phyloP scores from a whole-genome alignment of 1,140 invertebrate genomes.

The Diorhabda elongata region DNA sequence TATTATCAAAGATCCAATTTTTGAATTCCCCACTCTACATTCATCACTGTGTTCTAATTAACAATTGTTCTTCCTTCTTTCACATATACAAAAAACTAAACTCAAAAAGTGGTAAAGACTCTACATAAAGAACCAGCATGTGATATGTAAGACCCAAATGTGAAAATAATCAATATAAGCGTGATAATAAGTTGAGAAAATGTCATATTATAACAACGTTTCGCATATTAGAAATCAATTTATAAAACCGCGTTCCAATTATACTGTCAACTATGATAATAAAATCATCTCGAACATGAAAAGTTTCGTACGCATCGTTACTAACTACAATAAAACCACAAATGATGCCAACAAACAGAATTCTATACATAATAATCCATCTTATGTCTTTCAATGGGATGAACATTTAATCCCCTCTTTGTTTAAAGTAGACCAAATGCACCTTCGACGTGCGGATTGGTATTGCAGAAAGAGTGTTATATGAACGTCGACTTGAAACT shows the following conservation, averaged over 20 bases:
- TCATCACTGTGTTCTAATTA: too few relatives aligned
- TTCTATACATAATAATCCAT: slow-evolving; percentile 35
- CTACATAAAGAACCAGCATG: too few relatives aligned
- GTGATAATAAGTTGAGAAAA: too few relatives aligned
- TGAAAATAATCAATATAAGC: too few relatives aligned
- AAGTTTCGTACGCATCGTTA: slow-evolving; percentile 15
- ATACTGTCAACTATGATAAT: slow-evolving; percentile 28
- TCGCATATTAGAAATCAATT: slow-evolving; percentile 22
- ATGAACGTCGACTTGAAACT: slow-evolving; percentile 3
- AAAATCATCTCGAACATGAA: slow-evolving; percentile 8
- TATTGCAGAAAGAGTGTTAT: slow-evolving; percentile 4
- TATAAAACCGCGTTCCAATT: slow-evolving; percentile 26
- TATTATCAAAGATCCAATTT: too few relatives aligned
- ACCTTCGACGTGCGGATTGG: neutral
- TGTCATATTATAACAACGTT: too few relatives aligned
- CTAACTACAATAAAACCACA: slow-evolving; percentile 21
- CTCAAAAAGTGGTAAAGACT: too few relatives aligned
- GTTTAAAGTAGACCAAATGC: slow-evolving; percentile 20
- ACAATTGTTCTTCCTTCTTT: too few relatives aligned
- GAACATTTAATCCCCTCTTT: slow-evolving; percentile 39
- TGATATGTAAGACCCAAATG: too few relatives aligned
- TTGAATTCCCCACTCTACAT: too few relatives aligned
- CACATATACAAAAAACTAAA: too few relatives aligned
- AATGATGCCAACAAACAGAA: slow-evolving; percentile 29
- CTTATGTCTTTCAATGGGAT: slow-evolving; percentile 36